A percentile compares a stretch with the other conserved stretches of the same genome.
phyloP scores from a whole-genome alignment of 1,140 invertebrate genomes.

The Berghia stephanieae region DNA sequence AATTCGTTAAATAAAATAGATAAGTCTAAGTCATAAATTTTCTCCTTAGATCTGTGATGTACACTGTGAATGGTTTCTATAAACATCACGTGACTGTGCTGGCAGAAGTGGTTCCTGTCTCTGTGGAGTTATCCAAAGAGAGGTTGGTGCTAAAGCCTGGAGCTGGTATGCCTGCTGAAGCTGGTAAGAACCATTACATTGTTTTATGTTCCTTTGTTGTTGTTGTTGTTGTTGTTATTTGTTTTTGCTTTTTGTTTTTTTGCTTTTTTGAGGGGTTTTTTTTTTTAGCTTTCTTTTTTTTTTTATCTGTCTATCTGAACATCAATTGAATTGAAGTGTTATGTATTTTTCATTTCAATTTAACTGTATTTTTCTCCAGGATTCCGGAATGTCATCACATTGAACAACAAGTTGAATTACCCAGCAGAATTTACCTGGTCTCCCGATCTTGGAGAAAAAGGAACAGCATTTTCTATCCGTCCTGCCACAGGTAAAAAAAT shows the following conservation, averaged over 20 bases:
- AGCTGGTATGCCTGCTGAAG: slow-evolving; percentile 60
- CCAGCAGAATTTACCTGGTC: slow-evolving; percentile 66
- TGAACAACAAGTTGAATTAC: slow-evolving; percentile 63
- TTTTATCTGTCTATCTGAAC: background rate
- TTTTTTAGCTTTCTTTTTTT: background rate
- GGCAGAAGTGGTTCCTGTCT: slow-evolving; percentile 63
- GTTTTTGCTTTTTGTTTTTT: background rate
- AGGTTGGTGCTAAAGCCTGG: slow-evolving; percentile 53
- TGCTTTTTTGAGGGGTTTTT: background rate
- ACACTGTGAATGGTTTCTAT: slow-evolving; percentile 65
- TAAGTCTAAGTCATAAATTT: background rate
- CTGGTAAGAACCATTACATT: slow-evolving; percentile 57
- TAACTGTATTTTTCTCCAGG: slow-evolving; percentile 42
- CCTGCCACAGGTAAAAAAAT: slow-evolving; percentile 56
- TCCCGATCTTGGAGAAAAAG: slow-evolving; percentile 60
- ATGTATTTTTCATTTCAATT: background rate
- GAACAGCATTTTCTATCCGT: slow-evolving; percentile 66
- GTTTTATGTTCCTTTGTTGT: background rate
- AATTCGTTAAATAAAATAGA: background rate
- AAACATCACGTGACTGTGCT: slow-evolving; percentile 63
- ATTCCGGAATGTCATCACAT: slow-evolving; percentile 60
- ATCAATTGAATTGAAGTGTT: background rate
- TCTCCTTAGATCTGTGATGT: slow-evolving; percentile 59
- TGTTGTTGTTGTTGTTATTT: background rate
- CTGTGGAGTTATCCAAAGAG: slow-evolving; percentile 55